Evolutionary conservation across 2,113 vertebrate genomes (phyloP), one percentile per base, ranked within the genome.

Genomic region (Alouatta palliata): DNA sequence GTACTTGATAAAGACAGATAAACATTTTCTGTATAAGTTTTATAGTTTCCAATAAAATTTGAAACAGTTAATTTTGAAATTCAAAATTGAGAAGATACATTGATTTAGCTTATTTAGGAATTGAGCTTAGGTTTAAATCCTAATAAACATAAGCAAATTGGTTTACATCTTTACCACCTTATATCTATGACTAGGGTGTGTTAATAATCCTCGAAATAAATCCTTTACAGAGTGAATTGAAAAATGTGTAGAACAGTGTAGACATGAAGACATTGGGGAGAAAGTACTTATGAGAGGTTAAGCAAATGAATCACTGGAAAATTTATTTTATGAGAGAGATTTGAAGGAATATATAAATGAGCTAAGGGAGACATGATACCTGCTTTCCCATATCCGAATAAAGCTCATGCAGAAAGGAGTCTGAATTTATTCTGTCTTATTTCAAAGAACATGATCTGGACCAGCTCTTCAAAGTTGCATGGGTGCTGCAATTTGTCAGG

Each of bases 261-360:
- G 27, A 37, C 11, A 6, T 43, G 1, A 27, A 11, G 13, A 58
- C 13, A 12, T 1, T 76, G 10, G 4, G 30, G 7, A 84, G 0
- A 71, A 37, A 61, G 3, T 14, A 11, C 25, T 54, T 45, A 35
- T 23, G 10, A 12, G 64, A 92, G 10, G 3, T 4, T 43, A 11
- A 79, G 32, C 35, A 54, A 75, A 68, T 21, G 5, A 81, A 45
- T 79, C 61, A 54, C 10, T 8, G 45, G 43, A 32, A 77, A 75
- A 14, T 68, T 45, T 6, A 66, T 6, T 88, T 94, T 19, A 32
- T 80, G 64, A 85, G 30, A 83, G 52, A 68, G 9, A 75, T 56
- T 47, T 85, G 6, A 76, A 47, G 20, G 17, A 64, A 86, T 70
- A 6, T 19, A 45, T 27, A 87, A 71, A 8, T 43, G 13, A 70